Percentiles rank a stretch among this genome's conserved stretches.
These are phyloP conservation scores for Caenorhabditis brenneri DNA, from an alignment of 1,140 invertebrate genomes.

Conservation along the genomic window DNA sequence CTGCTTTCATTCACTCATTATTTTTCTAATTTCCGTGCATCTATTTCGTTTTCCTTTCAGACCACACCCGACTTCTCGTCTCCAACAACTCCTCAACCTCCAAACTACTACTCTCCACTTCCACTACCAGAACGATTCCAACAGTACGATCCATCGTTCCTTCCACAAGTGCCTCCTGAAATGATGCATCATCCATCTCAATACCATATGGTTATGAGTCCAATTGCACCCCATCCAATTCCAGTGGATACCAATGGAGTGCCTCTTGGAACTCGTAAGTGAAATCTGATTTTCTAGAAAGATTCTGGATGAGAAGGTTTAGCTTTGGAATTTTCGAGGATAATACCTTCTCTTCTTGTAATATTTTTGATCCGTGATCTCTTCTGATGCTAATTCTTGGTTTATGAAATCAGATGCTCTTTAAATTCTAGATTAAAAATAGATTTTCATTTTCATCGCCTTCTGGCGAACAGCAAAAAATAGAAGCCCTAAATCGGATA, in stretches of 20 bases:
- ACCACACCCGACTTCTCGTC: neutral
- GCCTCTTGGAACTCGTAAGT: conserved; percentile 12
- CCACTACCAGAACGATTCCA: neutral
- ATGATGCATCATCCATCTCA: conserved; percentile 18
- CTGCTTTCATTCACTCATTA: neutral
- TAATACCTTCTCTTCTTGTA: too few relatives aligned
- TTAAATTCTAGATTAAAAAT: too few relatives aligned
- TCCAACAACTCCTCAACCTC: conserved; percentile 19
- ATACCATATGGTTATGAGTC: conserved; percentile 37
- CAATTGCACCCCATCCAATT: conserved; percentile 7
- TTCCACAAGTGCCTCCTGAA: neutral
- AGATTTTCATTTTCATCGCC: too few relatives aligned
- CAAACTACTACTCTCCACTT: conserved; percentile 12
- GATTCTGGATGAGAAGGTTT: too few relatives aligned
- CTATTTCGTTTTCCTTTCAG: neutral
- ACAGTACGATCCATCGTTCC: neutral
- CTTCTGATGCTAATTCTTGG: too few relatives aligned
- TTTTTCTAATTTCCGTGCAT: too few relatives aligned
- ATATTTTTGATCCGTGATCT: too few relatives aligned
- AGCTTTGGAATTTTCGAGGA: too few relatives aligned
- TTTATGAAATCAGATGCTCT: too few relatives aligned
- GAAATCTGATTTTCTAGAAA: too few relatives aligned
- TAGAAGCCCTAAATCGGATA: too few relatives aligned
- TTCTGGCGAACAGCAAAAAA: too few relatives aligned
- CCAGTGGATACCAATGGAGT: conserved; percentile 14